phyloP scores from a whole-genome alignment of 2,797 vertebrate genomes.

The Morelia viridis region DNA sequence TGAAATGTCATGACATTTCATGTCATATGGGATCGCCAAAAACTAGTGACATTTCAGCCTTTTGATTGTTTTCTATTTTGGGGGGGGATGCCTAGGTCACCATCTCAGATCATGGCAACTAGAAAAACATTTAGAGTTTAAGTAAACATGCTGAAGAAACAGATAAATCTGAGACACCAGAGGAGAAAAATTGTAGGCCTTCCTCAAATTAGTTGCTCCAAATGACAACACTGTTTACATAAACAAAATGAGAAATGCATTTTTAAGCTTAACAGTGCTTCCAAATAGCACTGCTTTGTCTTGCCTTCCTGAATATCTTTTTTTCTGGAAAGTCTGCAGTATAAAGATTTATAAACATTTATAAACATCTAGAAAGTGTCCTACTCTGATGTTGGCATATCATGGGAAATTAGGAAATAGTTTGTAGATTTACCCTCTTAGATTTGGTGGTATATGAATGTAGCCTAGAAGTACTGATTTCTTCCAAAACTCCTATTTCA shows the following conservation, averaged over 20 bases:
- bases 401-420: not conserved
- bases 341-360: not conserved
- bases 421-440: not conserved
- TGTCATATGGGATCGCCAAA: not conserved
- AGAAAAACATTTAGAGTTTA: not conserved
- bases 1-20: not conserved
- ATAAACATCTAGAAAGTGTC: not conserved
- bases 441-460: not conserved
- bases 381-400: not conserved
- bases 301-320: not conserved
- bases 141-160: not conserved
- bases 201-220: not conserved
- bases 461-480: not conserved
- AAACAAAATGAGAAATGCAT: not conserved
- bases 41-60: not conserved
- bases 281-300: not conserved
- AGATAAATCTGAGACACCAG: not conserved
- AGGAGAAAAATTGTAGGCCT: not conserved
- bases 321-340: not conserved
- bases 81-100: not conserved
- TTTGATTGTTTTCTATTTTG: not conserved
- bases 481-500: not conserved
- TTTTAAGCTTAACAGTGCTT: not conserved
- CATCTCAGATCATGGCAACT: not conserved
- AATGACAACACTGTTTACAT: not conserved